Base-by-base conservation (phyloP, 2,113 vertebrate species). In the Seriola dumerili region DNA sequence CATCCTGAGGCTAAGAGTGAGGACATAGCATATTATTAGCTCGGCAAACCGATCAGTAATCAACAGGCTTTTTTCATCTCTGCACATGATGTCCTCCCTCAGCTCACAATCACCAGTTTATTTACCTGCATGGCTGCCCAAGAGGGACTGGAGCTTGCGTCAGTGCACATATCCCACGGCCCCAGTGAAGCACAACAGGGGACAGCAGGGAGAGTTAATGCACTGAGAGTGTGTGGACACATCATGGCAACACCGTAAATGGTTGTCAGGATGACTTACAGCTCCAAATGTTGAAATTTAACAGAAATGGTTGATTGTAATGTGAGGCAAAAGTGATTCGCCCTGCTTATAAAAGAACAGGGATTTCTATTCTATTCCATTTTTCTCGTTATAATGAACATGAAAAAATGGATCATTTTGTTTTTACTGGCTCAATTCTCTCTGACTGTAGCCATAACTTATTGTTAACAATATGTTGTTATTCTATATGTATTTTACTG, bases 101-200 rank as follows among this genome's bases (percentile, higher is more conserved):
- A 64, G 77, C 83, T 61, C 80, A 83, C 92, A 79, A 80, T 88
- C 89, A 66, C 48, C 77, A 16, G 66, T 82, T 88, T 93, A 91
- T 94, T 92, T 90, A 90, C 93, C 85, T 89, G 81, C 88, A 70
- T 72, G 76, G 86, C 63, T 63, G 85, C 85, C 86, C 91, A 65
- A 29, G 74, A 82, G 91, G 90, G 84, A 83, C 34, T 14, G 61
- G 25, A 44, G 73, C 90, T 89, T 93, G 90, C 92, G 88, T 94
- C 93, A 94, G 80, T 36, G 84, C 80, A 52, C 86, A 80, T 32
- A 63, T 92, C 92, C 89, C 91, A 65, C 8, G 0, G 86, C 75
- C 54, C 85, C 69, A 25, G 64, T 34, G 68, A 77, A 61, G 79
- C 76, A 66, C 83, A 42, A 57, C 73, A 70, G 80, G 66, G 76